Conservation (phyloP, 2,797 vertebrate species). For the Dryobates pubescens region DNA sequence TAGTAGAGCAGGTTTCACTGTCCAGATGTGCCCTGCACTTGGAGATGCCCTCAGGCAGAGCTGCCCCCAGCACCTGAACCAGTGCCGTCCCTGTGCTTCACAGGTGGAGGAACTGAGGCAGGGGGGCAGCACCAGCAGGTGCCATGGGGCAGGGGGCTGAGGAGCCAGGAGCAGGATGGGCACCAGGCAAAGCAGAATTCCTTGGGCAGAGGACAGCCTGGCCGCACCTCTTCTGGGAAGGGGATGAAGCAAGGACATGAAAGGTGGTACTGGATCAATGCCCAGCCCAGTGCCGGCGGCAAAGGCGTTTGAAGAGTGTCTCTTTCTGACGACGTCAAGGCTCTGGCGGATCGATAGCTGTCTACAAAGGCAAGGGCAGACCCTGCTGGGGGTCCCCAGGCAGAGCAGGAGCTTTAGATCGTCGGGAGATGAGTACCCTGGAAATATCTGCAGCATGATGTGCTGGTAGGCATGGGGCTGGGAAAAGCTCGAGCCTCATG, state of each 20-base stretch:
- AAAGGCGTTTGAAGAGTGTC: background rate
- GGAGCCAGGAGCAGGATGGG: rapidly evolving
- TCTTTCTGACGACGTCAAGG: background rate
- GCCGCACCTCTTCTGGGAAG: background rate
- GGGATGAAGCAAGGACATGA: background rate
- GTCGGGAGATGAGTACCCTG: background rate
- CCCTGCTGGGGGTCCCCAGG: background rate
- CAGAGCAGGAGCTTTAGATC: rapidly evolving
- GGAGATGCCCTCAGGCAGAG: background rate
- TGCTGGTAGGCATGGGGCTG: rapidly evolving
- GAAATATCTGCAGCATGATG: background rate
- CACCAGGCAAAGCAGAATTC: background rate
- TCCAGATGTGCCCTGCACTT: background rate
- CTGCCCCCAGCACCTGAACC: background rate
- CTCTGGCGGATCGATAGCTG: background rate
- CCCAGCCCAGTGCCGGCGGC: background rate
- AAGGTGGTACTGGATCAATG: background rate
- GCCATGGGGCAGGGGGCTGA: rapidly evolving
- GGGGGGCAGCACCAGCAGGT: background rate
- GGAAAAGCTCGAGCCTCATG: background rate
- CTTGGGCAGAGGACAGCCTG: background rate
- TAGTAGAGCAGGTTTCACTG: background rate
- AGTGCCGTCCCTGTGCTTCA: rapidly evolving
- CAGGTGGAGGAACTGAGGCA: background rate
- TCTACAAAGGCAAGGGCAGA: background rate